Conservation (phyloP, 2,797 vertebrate genomes). For the Sebastes umbrosus region DNA sequence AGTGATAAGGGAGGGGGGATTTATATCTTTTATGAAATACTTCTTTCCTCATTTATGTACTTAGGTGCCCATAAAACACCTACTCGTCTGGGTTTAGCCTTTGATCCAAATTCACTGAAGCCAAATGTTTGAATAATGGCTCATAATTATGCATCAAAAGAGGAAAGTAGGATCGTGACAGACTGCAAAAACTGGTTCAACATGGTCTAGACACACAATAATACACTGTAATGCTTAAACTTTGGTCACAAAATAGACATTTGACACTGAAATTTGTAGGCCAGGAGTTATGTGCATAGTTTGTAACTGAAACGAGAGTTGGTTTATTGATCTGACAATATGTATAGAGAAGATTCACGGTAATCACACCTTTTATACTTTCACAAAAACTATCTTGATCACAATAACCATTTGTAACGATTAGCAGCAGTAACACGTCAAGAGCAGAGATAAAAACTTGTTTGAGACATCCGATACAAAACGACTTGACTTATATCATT, state of each 20-base stretch:
- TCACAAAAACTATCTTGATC: not conserved
- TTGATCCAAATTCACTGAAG: not conserved
- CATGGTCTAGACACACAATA: not conserved
- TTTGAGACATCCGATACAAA: not conserved
- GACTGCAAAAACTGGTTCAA: not conserved
- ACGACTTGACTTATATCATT: not conserved
- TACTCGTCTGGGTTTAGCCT: not conserved
- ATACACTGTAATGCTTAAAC: not conserved
- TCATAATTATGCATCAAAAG: not conserved
- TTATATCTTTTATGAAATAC: not conserved
- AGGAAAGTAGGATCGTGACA: not conserved
- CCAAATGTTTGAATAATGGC: not conserved
- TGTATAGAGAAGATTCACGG: not conserved
- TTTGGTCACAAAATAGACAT: too few species aligned
- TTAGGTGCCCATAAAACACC: constrained; percentile 29
- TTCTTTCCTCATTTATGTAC: not conserved
- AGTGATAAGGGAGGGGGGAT: constrained; percentile 4
- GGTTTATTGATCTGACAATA: not conserved
- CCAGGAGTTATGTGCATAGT: not conserved
- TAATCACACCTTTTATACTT: not conserved
- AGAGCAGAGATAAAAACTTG: not conserved
- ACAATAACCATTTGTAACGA: not conserved
- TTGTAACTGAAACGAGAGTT: not conserved
- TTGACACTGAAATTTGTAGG: not conserved
- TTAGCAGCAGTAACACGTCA: not conserved